phyloP scores from a whole-genome alignment of 2,888 invertebrate species.

The Drosophila hamatofila region DNA sequence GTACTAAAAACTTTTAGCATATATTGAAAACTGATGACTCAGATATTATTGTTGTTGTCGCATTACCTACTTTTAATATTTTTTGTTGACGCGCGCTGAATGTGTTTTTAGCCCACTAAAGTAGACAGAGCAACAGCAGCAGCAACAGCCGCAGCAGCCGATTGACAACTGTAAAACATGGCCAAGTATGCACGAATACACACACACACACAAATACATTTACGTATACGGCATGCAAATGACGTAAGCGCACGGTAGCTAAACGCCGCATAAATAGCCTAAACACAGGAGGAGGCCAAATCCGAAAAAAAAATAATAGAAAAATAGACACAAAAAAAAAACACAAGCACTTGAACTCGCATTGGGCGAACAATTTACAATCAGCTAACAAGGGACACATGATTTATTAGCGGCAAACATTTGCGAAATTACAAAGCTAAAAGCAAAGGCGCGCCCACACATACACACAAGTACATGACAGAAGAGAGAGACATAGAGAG shows the following conservation, averaged over 20 bases:
- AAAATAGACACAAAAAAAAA: neutral
- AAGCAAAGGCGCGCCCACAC: conserved; percentile 48
- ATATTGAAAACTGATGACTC: conserved; percentile 62
- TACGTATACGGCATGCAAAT: conserved; percentile 45
- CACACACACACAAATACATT: conserved; percentile 7
- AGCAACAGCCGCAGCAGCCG: conserved; percentile 50
- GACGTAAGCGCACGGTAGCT: conserved; percentile 73
- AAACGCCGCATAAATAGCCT: conserved; percentile 45
- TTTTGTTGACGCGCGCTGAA: conserved; percentile 57
- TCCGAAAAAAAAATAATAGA: conserved; percentile 6
- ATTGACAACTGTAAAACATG: conserved; percentile 78
- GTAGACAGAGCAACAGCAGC: conserved; percentile 23
- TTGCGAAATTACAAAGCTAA: conserved; percentile 69
- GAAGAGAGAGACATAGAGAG: conserved; percentile 6
- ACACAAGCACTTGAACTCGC: conserved; percentile 32
- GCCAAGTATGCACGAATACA: conserved; percentile 59
- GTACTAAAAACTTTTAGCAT: conserved; percentile 22
- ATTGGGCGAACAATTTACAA: conserved; percentile 47
- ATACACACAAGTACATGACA: neutral
- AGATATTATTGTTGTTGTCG: conserved; percentile 41
- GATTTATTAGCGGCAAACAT: conserved; percentile 70
- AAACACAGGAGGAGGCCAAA: conserved; percentile 47
- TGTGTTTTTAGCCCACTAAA: conserved; percentile 25
- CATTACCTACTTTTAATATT: conserved; percentile 73
- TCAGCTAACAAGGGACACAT: conserved; percentile 48